Evolutionary conservation across 2,888 invertebrate species (phyloP).

Genomic region (Torymus tubicola): DNA sequence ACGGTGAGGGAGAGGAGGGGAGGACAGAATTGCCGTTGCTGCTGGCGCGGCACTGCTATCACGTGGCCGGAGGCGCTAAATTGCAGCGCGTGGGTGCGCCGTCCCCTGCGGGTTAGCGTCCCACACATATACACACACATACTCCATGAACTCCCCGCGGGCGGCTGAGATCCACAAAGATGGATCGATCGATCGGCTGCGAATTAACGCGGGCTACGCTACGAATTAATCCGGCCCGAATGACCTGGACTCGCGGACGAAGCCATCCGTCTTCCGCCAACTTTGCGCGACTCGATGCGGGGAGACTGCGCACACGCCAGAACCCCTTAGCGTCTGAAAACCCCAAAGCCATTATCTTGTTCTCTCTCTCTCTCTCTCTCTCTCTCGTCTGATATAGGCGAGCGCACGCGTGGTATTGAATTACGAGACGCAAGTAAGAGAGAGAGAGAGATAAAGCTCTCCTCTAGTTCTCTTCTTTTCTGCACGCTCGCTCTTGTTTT

Average conservation of each 20-base stretch:
- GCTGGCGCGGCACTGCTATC: no score
- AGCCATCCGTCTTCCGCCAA: slow-evolving; percentile 11
- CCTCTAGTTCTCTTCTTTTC: background rate
- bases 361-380: no score
- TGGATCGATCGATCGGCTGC: slow-evolving; percentile 14
- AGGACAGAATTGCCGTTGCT: no score
- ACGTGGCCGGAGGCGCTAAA: slow-evolving; percentile 4
- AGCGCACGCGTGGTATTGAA: slow-evolving; percentile 59
- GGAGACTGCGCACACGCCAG: background rate
- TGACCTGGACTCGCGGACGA: background rate
- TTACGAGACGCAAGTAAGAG: slow-evolving; percentile 52
- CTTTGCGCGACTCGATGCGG: background rate
- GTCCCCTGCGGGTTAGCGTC: background rate
- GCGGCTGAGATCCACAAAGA: background rate
- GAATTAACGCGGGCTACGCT: slow-evolving; percentile 4
- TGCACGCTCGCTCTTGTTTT: slow-evolving; percentile 14
- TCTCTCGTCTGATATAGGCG: no score
- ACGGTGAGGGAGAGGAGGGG: no score
- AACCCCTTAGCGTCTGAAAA: slow-evolving; percentile 42
- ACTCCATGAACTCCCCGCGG: background rate
- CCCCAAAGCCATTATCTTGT: slow-evolving; percentile 61
- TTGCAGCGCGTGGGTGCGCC: background rate
- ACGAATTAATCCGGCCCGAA: slow-evolving; percentile 15
- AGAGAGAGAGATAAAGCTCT: slow-evolving; percentile 20
- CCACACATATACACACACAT: background rate